These are phyloP conservation scores for Mesoclemmys tuberculata DNA, from an alignment of 2,113 vertebrate species.

Conservation along the genomic window DNA sequence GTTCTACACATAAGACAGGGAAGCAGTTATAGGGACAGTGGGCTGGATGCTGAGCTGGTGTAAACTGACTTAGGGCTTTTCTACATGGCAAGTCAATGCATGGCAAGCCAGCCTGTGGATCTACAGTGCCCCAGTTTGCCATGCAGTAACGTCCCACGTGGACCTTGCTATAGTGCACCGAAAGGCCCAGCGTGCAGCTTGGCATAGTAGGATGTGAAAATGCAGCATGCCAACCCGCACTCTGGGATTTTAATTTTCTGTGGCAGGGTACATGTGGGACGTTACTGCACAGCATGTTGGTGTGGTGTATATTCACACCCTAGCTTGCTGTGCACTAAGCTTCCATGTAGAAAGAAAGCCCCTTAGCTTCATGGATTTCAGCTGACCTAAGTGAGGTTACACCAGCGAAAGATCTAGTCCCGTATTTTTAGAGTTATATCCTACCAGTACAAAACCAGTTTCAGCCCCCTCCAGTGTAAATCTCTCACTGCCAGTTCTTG, in stretches of 20 bases:
- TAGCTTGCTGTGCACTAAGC: neutral
- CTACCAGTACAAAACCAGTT: neutral
- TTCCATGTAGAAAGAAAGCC: neutral
- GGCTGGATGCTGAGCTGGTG: fast-evolving
- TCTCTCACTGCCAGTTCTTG: neutral
- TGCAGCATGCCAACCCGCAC: neutral
- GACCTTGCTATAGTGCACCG: neutral
- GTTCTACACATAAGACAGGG: neutral
- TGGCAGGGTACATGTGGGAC: neutral
- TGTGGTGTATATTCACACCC: neutral
- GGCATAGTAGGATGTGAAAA: neutral
- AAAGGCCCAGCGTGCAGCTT: neutral
- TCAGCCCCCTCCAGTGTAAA: neutral
- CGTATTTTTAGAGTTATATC: neutral
- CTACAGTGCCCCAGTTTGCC: neutral
- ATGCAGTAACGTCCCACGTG: neutral
- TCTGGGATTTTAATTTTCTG: neutral
- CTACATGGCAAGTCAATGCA: neutral
- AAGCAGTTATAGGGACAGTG: neutral
- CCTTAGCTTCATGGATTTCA: neutral
- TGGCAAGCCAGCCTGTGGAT: neutral
- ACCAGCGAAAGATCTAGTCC: neutral
- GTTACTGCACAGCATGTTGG: neutral
- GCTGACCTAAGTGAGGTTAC: neutral
- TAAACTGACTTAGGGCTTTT: neutral